phyloP scores from a whole-genome alignment of 2,113 vertebrate genomes.

The Peromyscus maniculatus region DNA sequence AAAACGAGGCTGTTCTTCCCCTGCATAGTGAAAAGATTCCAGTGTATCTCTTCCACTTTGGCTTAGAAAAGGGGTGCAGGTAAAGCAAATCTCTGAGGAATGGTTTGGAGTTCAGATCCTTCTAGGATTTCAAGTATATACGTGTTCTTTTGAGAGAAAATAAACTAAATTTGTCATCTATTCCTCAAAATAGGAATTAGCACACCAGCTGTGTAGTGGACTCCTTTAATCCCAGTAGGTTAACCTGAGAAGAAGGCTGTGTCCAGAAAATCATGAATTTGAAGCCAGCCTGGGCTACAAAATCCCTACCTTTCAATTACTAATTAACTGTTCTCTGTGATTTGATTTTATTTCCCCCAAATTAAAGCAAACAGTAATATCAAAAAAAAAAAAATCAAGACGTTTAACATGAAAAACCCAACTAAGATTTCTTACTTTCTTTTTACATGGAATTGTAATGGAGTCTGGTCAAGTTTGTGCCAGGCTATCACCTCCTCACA shows the following conservation, averaged over 20 bases:
- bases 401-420: neutral
- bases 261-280: neutral
- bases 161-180: neutral
- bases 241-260: neutral
- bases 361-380: neutral
- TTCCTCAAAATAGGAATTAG: neutral
- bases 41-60: neutral
- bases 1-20: neutral
- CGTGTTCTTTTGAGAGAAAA: neutral
- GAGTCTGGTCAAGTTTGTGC: neutral
- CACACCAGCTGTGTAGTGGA: neutral
- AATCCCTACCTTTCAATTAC: neutral
- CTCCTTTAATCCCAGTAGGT: neutral
- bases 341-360: neutral
- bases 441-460: neutral
- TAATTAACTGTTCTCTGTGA: neutral
- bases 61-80: neutral
- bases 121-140: neutral
- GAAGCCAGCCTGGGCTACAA: neutral
- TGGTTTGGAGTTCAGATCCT: neutral
- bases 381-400: neutral
- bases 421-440: conserved; percentile 30
- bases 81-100: neutral
- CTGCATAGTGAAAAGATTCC: neutral
- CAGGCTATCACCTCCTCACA: neutral